Conservation (phyloP, 2,888 invertebrate genomes). For the Xestobium rufovillosum region DNA sequence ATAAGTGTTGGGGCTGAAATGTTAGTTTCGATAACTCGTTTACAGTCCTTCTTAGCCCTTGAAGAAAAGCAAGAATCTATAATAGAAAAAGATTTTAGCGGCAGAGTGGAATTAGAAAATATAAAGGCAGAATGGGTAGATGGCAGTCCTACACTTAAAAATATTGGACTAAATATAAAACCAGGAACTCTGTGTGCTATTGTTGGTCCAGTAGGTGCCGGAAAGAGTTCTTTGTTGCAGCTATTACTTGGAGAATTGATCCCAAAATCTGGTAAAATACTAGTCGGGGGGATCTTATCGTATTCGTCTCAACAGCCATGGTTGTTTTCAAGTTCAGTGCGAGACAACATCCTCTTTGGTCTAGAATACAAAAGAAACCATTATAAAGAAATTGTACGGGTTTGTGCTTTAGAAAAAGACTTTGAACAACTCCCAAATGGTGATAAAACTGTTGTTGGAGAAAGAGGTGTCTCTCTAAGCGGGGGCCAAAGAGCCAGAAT, state of each 20-base stretch:
- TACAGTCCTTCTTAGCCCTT: conserved; percentile 49
- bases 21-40: conserved; percentile 46
- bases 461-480: conserved; percentile 65
- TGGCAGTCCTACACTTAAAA: conserved; percentile 36
- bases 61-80: conserved; percentile 46
- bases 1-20: conserved; percentile 54
- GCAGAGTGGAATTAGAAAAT: conserved; percentile 25
- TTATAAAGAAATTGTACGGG: conserved; percentile 56
- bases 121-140: conserved; percentile 33
- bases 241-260: conserved; percentile 60
- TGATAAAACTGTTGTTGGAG: conserved; percentile 67
- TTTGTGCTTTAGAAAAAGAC: conserved; percentile 54
- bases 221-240: conserved; percentile 56
- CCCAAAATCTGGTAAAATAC: conserved; percentile 48
- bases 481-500: conserved; percentile 72
- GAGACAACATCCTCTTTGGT: conserved; percentile 66
- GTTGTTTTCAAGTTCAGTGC: conserved; percentile 56
- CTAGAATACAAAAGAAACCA: conserved; percentile 47
- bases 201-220: conserved; percentile 55
- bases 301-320: conserved; percentile 70
- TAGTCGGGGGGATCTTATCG: conserved; percentile 51
- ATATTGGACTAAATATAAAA: conserved; percentile 39
- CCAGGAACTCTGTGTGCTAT: conserved; percentile 45
- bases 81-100: conserved; percentile 19
- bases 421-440: conserved; percentile 62